Evolutionary conservation across 1,140 invertebrate species (phyloP).

Genomic region (Pemphigus obesinymphae): DNA sequence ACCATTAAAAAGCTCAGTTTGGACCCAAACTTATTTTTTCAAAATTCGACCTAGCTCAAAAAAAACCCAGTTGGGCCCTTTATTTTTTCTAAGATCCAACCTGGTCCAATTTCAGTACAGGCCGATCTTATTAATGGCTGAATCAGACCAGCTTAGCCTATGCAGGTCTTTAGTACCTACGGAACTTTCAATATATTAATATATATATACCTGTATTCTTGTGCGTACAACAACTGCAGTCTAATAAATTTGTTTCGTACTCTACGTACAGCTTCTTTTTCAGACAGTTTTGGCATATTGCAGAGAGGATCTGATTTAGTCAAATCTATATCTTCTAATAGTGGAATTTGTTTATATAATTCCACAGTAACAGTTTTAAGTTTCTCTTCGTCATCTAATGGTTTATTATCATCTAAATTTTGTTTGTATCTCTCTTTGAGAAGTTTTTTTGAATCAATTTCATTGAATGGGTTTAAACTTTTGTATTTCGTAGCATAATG

Average conservation of each 20-base stretch:
- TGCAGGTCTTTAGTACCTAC: too few species aligned
- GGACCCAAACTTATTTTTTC: too few species aligned
- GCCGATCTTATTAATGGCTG: too few species aligned
- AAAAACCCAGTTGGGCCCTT: too few species aligned
- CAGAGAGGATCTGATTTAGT: conserved; percentile 27
- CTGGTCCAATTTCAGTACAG: too few species aligned
- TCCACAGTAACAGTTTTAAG: conserved; percentile 17
- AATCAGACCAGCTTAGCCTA: too few species aligned
- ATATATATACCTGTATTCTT: conserved; percentile 32
- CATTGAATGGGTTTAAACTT: conserved; percentile 31
- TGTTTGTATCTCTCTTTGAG: conserved; percentile 18
- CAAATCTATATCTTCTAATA: conserved; percentile 7
- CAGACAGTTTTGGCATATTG: conserved; percentile 22
- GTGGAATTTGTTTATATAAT: conserved; percentile 22
- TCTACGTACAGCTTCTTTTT: conserved; percentile 37
- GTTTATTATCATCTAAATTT: conserved; percentile 29
- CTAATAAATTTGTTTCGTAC: conserved; percentile 25
- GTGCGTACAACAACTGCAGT: conserved; percentile 30
- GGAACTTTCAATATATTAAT: too few species aligned
- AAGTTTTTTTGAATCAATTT: conserved; percentile 35
- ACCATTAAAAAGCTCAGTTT: too few species aligned
- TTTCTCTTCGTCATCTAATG: conserved; percentile 1
- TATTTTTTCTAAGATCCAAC: too few species aligned
- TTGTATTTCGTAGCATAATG: conserved; percentile 33
- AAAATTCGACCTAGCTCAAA: too few species aligned